These are phyloP conservation scores for Trogon surrucura DNA, from an alignment of 2,113 vertebrate species.

Conservation along the genomic window DNA sequence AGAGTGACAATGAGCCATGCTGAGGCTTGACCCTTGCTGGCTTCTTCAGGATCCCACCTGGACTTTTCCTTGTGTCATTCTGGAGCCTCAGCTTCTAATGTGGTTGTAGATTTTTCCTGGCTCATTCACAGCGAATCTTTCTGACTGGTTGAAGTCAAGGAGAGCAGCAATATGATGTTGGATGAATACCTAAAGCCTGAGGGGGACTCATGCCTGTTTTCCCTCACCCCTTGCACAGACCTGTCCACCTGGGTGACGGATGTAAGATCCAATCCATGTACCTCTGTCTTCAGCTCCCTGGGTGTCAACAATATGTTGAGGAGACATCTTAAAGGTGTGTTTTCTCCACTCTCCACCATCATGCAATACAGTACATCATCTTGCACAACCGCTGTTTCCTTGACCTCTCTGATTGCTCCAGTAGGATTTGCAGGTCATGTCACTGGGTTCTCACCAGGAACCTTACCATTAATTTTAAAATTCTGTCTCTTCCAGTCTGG, in stretches of 20 bases:
- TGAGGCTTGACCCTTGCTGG: background rate
- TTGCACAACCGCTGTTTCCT: background rate
- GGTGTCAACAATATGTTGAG: background rate
- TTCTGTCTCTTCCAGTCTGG: background rate
- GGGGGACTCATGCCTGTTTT: background rate
- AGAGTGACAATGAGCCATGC: background rate
- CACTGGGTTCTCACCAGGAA: background rate
- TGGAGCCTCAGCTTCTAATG: background rate
- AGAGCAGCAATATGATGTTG: background rate
- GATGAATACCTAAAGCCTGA: background rate
- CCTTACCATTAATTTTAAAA: background rate
- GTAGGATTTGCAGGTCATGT: background rate
- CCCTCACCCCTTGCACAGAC: background rate
- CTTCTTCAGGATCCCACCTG: background rate
- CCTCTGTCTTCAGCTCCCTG: background rate
- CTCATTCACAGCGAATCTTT: background rate
- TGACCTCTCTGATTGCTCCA: background rate
- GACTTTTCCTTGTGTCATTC: background rate
- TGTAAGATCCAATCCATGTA: too few species aligned
- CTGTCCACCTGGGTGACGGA: background rate
- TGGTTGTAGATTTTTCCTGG: background rate
- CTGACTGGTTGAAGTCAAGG: background rate
- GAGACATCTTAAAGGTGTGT: background rate
- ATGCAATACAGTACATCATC: background rate
- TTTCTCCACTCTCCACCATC: background rate